phyloP scores from a whole-genome alignment of 2,888 invertebrate genomes.

The Formica aserva region DNA sequence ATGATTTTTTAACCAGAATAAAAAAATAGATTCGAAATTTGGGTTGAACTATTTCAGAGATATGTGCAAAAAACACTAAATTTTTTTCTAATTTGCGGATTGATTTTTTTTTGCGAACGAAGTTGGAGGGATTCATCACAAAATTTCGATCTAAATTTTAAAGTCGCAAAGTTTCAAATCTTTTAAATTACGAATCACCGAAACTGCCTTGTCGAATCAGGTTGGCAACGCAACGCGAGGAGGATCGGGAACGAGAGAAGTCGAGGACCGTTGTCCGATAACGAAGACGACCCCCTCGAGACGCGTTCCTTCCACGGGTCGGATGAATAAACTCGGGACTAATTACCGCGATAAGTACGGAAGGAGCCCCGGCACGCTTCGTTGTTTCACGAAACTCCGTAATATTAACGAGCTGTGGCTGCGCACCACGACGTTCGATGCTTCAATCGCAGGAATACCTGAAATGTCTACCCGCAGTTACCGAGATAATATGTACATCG shows the following conservation, averaged over 20 bases:
- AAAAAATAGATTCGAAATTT: neutral
- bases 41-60: neutral
- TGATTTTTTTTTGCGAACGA: neutral
- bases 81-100: neutral
- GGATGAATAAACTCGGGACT: constrained; percentile 58
- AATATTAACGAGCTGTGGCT: constrained; percentile 43
- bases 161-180: neutral
- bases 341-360: constrained; percentile 60
- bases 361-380: constrained; percentile 39
- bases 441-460: constrained; percentile 45
- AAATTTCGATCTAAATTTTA: neutral
- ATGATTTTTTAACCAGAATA: neutral
- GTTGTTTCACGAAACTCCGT: constrained; percentile 16
- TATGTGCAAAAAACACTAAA: neutral
- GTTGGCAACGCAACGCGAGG: constrained; percentile 2
- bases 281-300: constrained; percentile 51
- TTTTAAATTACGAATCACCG: neutral
- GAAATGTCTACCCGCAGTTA: constrained; percentile 42
- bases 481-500: constrained; percentile 43
- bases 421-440: constrained; percentile 9
- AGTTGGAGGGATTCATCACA: neutral
- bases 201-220: neutral
- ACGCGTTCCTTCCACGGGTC: constrained; percentile 13
- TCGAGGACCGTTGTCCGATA: constrained; percentile 53
- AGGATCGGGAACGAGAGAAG: constrained; percentile 35